Base-by-base conservation (phyloP, 2,888 invertebrate species). In the Parapristionchus giblindavisi region DNA sequence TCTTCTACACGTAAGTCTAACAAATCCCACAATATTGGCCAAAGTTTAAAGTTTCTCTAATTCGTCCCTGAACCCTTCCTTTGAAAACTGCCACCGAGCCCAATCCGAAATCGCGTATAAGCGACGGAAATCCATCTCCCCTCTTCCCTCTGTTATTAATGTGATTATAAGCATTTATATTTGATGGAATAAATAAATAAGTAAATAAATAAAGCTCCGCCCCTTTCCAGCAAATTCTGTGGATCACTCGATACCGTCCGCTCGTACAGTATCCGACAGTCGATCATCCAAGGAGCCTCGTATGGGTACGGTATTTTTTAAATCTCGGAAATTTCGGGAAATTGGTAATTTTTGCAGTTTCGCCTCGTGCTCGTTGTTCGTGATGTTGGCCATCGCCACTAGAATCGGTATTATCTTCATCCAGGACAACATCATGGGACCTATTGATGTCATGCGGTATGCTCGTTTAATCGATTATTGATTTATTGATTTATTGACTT, bases 351-450 rank as follows among this genome's bases (percentile, higher is more conserved):
- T 60, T 78, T 80, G 27, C 71, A 83, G 82, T 34, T 79, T 88
- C 27, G 85, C 88, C 3, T 85, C 83, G 40, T 80, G 84, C 58
- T 80, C 89, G 17, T 79, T 88, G 11, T 89, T 83, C 78, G 87
- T 89, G 75, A 83, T 88, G 38, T 89, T 89, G 77, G 88, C 88
- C 6, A 87, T 86, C 29, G 78, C 87, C 17, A 89, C 89, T 77
- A 79, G 84, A 32, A 87, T 87, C 76, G 89, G 89, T 32, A 83
- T 87, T 3, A 84, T 84, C 48, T 81, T 89, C 38, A 89, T 91
- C 21, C 85, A 88, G 77, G 81, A 87, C 32, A 88, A 87, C n/a
- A 87, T 89, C 27, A 89, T 90, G 87, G 80, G 82, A 1, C 87
- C 89, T 2, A 82, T 88, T 24, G 80, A 85, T 76, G 88, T 89